These are phyloP conservation scores for Nomada hirtipes DNA, from an alignment of 2,888 invertebrate species.

Conservation along the genomic window DNA sequence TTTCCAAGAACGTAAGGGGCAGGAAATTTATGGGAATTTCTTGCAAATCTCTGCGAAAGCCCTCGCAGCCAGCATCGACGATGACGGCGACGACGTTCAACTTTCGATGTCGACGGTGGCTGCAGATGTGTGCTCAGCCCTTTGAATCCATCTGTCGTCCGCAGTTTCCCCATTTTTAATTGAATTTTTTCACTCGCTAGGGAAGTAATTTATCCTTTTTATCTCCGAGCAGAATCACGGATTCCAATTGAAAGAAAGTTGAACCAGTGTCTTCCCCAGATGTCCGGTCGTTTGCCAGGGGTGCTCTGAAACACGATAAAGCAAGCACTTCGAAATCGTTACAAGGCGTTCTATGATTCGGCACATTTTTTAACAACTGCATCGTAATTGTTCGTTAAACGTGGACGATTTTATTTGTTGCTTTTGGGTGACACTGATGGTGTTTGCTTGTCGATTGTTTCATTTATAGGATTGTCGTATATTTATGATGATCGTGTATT, in stretches of 20 bases:
- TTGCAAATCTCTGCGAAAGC: slow-evolving; percentile 53
- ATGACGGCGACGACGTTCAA: slow-evolving; percentile 34
- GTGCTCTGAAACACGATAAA: slow-evolving; percentile 68
- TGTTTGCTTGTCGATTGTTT: no score
- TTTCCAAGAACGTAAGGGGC: slow-evolving; percentile 30
- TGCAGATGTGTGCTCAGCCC: slow-evolving; percentile 65
- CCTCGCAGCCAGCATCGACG: slow-evolving; percentile 29
- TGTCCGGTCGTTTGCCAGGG: slow-evolving; percentile 64
- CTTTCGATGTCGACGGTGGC: slow-evolving; percentile 48
- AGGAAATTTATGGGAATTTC: slow-evolving; percentile 57
- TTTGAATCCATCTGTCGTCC: slow-evolving; percentile 74
- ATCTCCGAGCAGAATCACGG: slow-evolving; percentile 73
- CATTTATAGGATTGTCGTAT: no score
- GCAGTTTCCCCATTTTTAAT: slow-evolving; percentile 75
- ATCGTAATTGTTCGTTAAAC: no score
- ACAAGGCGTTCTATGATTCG: neutral
- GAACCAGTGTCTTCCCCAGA: slow-evolving; percentile 74
- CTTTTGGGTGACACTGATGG: neutral
- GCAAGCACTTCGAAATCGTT: slow-evolving; percentile 46
- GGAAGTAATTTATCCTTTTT: slow-evolving; percentile 77
- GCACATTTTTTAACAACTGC: slow-evolving; percentile 19
- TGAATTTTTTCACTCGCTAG: slow-evolving; percentile 72
- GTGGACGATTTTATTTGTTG: neutral
- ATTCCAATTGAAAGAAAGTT: slow-evolving; percentile 76
- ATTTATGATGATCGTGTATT: no score